These are phyloP conservation scores for Tragelaphus scriptus DNA, from an alignment of 2,113 vertebrate genomes.

Conservation along the genomic window DNA sequence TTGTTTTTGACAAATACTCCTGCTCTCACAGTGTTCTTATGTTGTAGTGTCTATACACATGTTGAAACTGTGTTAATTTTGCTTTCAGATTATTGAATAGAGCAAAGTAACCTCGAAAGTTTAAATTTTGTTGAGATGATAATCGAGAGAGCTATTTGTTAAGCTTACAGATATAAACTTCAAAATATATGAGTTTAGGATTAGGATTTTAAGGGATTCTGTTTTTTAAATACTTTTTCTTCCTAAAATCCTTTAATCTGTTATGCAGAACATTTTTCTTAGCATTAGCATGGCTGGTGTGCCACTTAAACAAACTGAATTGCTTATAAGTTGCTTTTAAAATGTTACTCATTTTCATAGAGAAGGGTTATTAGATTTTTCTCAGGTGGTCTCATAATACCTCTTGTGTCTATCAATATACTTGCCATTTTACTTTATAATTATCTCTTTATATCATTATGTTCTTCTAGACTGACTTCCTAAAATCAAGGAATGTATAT, in stretches of 20 bases:
- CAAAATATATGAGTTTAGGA: neutral
- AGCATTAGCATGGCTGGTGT: neutral
- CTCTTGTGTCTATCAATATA: neutral
- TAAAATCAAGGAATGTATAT: neutral
- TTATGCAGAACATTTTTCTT: constrained; percentile 5
- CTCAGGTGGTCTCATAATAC: neutral
- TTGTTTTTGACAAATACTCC: constrained; percentile 15
- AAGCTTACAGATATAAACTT: neutral
- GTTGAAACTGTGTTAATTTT: neutral
- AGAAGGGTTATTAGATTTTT: neutral
- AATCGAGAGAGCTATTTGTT: neutral
- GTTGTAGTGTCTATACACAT: neutral
- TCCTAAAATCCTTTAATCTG: neutral
- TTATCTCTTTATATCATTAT: neutral
- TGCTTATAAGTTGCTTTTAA: neutral
- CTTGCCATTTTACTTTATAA: neutral
- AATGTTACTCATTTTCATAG: neutral
- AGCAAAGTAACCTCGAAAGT: neutral
- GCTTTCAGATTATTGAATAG: constrained; percentile 19
- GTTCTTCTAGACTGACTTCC: neutral
- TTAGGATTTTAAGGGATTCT: constrained; percentile 9
- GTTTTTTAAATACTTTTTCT: neutral
- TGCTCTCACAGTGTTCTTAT: neutral
- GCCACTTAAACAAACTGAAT: neutral
- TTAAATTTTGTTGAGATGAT: constrained; percentile 23